Base-by-base conservation (phyloP, 2,797 vertebrate genomes). In the Anomalospiza imberbis region DNA sequence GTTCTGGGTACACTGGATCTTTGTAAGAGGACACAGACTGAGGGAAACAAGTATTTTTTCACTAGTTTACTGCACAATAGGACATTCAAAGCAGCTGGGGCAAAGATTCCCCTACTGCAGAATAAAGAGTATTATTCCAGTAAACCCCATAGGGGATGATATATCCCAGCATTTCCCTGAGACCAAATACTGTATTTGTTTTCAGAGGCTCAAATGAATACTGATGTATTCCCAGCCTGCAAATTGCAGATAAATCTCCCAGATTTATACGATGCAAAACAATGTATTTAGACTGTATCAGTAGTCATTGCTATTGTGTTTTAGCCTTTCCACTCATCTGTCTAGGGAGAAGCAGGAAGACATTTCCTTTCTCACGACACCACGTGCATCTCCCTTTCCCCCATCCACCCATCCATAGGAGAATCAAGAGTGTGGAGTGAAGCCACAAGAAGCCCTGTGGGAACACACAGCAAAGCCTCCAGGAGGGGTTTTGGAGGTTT, bases 41-140 rank as follows among this genome's bases (percentile, higher is more conserved):
- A 79, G 58, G 22, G n/a, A 76, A 93, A 67, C 4, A 68, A 90
- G 58, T 32, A 63, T 48, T 79, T 93, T 78, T 75, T 79, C 73
- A 53, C 74, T 50, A 62, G 34, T 54, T 84, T 25, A 40, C 61
- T 50, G 90, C 60, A 96, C 81, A 95, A 96, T 90, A 91, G 89
- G 60, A 68, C 89, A 93, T 89, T 94, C 71, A 88, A 71, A 87
- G 79, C 89, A 93, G 75, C 78, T 79, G 47, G 67, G 68, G 54
- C 26, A 88, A 92, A 40, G 88, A 62, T 94, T 91, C 65, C 42
- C 72, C 82, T 32, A 22, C 70, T 82, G 72, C 61, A 89, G 85
- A 90, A 96, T 79, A 90, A 92, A 91, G 42, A 84, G 40, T 51
- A 93, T 93, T 94, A 94, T 94, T 93, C 83, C 83, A 95, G 42